A percentile compares a stretch with the other conserved stretches of the same genome.
Conservation (phyloP, 1,140 invertebrate genomes). For the Danaus plexippus region DNA sequence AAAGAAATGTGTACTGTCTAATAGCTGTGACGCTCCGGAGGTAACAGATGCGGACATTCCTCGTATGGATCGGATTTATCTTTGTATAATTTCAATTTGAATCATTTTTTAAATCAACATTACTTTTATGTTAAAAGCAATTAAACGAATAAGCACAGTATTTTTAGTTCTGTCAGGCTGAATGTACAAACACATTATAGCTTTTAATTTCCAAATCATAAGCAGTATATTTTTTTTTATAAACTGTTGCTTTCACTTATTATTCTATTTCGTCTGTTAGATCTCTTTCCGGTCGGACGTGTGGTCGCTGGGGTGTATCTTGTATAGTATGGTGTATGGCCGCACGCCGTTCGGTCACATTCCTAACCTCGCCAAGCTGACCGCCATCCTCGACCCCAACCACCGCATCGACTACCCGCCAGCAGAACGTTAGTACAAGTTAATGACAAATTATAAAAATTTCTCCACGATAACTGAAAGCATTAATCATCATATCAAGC, state of each 20-base stretch:
- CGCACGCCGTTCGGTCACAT: conserved; percentile 93
- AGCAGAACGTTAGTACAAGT: conserved; percentile 44
- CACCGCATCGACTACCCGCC: conserved; percentile 83
- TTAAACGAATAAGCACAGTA: too few species aligned
- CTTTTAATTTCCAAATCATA: too few species aligned
- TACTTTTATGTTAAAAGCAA: too few species aligned
- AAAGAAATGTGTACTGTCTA: too few species aligned
- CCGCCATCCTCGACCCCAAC: conserved; percentile 85
- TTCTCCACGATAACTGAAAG: background rate
- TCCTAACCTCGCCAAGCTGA: conserved; percentile 82
- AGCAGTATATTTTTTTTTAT: too few species aligned
- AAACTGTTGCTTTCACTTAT: too few species aligned
- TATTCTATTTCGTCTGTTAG: conserved; percentile 70
- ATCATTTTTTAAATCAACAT: too few species aligned
- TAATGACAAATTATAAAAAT: background rate
- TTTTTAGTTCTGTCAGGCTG: too few species aligned
- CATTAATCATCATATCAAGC: background rate
- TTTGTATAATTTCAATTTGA: background rate
- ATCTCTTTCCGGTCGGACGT: conserved; percentile 95
- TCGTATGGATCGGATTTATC: background rate
- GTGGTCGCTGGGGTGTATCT: conserved; percentile 97
- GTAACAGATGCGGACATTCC: too few species aligned
- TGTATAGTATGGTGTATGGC: conserved; percentile 94
- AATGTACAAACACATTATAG: too few species aligned
- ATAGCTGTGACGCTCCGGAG: too few species aligned